A percentile compares a stretch with the other conserved stretches of the same genome.
phyloP scores from a whole-genome alignment of 2,888 invertebrate genomes.

The Drosophila falleni region DNA sequence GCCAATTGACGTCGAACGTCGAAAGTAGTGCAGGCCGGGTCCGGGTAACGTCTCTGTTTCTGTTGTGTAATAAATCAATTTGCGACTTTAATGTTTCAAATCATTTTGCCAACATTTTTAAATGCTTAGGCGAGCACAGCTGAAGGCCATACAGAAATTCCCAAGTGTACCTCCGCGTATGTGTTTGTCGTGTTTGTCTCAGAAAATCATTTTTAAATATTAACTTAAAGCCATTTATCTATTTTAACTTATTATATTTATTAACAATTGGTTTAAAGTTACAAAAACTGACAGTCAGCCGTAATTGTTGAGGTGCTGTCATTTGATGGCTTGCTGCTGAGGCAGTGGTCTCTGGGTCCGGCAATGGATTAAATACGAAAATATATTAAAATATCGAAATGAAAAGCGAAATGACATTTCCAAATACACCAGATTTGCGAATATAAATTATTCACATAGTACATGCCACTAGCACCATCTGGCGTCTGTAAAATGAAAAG shows the following conservation, averaged over 20 bases:
- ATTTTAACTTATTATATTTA: constrained; percentile 37
- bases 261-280: constrained; percentile 72
- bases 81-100: constrained; percentile 49
- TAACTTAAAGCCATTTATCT: constrained; percentile 28
- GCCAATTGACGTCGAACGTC: constrained; percentile 50
- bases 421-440: not conserved
- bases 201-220: constrained; percentile 24
- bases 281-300: constrained; percentile 52
- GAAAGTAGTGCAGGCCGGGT: constrained; percentile 35
- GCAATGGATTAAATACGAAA: constrained; percentile 1
- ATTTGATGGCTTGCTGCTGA: constrained; percentile 33
- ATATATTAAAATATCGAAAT: not conserved
- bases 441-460: too few relatives aligned
- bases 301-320: constrained; percentile 53
- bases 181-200: not conserved
- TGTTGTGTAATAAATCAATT: constrained; percentile 64
- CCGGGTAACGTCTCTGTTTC: constrained; percentile 39
- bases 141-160: constrained; percentile 39
- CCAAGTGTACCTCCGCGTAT: not conserved
- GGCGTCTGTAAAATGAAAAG: too few relatives aligned
- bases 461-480: too few relatives aligned
- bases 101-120: constrained; percentile 28
- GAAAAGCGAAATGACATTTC: not conserved
- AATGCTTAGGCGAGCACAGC: constrained; percentile 25
- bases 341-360: constrained; percentile 38